Base-by-base conservation (phyloP, 2,113 vertebrate genomes). In the Nycticryphes semicollaris region DNA sequence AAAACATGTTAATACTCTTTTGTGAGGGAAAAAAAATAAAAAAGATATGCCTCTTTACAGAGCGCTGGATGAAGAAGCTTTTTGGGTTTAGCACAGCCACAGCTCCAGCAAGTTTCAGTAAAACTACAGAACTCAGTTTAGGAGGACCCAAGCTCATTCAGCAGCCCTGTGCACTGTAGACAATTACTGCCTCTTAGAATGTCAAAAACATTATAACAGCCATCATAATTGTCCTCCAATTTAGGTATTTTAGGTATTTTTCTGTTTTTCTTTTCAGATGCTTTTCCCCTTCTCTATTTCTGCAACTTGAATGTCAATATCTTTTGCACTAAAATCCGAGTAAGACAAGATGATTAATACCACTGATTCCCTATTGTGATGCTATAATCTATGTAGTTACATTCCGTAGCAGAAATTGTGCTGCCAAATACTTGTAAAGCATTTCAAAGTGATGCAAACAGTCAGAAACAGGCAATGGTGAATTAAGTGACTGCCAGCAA, bases 221-320 rank as follows among this genome's bases (percentile, higher is more conserved):
- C 45, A 15, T 63, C 16, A n/a, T 31, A 54, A 56, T 27, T 96
- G 23, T 64, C 64, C 31, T 68, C 41, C 24, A 4, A 77, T 69
- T 91, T 89, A 69, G 17, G 53, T 45, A 48, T 47, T 69, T 91
- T 89, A 69, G 17, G 53, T 45, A 48, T 47, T 69, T 85, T 98
- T 98, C 94, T 98, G 94, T 98, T 98, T 97, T 74, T 97, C 97
- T 99, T 97, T 70, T 97, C 97, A 91, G 98, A 98, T 95, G 98
- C 93, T 81, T 99, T 98, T 98, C 73, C 98, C 97, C 57, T 98
- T 98, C 94, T 98, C 98, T 95, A 95, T 98, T 96, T 99, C 98
- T 91, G 96, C 96, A 94, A 98, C 97, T 72, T 98, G 89, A 37
- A 97, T 98, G 97, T 99, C 98, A 82, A 95, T 98, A 97, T 98